Evolutionary conservation across 2,113 vertebrate species (phyloP).

Genomic region (Psilopsiagon aurifrons): DNA sequence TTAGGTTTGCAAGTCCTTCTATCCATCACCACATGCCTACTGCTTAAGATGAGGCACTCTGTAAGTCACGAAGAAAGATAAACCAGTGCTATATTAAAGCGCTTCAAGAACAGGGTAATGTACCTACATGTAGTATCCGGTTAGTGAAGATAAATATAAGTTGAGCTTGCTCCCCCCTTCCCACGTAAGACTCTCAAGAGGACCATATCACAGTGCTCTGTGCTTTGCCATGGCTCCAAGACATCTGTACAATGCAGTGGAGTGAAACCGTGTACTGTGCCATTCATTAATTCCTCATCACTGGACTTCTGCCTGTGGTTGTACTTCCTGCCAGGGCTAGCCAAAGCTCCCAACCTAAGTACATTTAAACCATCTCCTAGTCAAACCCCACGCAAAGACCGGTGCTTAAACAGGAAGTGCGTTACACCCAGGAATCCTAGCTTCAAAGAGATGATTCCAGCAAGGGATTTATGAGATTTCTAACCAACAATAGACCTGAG

Average conservation of each 20-base stretch:
- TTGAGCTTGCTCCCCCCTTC: not conserved
- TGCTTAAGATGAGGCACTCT: not conserved
- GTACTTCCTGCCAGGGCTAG: not conserved
- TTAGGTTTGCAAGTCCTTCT: conserved; percentile 47
- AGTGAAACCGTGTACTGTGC: not conserved
- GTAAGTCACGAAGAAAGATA: not conserved
- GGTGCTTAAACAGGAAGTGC: not conserved
- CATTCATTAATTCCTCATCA: not conserved
- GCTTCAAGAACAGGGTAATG: not conserved
- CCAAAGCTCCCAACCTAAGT: not conserved
- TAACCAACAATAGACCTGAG: conserved; percentile 68
- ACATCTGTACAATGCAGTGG: fast-evolving
- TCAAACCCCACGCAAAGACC: not conserved
- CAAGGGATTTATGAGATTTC: conserved; percentile 26
- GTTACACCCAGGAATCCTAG: not conserved
- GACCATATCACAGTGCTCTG: conserved; percentile 3
- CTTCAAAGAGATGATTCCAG: not conserved
- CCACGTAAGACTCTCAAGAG: not conserved
- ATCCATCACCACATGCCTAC: not conserved
- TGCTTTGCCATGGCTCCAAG: conserved; percentile 27
- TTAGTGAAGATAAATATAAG: not conserved
- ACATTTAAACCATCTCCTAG: not conserved
- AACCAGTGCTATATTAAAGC: conserved; percentile 31
- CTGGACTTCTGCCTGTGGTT: not conserved
- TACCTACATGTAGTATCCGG: not conserved